Evolutionary conservation across 1,140 invertebrate genomes (phyloP).

Genomic region (Leptoteleia sp.): DNA sequence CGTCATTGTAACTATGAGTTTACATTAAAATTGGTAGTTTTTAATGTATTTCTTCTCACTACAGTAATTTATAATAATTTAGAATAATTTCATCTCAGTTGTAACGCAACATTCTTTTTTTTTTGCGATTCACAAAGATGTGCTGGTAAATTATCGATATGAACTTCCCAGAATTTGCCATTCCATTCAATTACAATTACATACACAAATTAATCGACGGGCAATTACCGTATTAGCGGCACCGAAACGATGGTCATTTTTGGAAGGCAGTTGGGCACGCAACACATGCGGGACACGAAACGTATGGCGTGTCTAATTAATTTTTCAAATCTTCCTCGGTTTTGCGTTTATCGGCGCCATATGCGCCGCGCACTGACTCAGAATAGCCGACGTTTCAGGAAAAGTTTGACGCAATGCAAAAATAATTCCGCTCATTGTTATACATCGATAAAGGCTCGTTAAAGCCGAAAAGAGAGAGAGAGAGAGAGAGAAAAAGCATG

Average conservation of each 20-base stretch:
- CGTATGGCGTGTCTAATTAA: constrained; percentile 46
- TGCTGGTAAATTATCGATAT: constrained; percentile 14
- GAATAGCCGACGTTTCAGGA: constrained; percentile 2
- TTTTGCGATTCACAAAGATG: too few relatives aligned
- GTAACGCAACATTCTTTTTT: too few relatives aligned
- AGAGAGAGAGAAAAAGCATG: constrained; percentile 24
- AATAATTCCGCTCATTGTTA: constrained; percentile 7
- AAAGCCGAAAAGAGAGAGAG: too few relatives aligned
- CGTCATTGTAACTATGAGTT: too few relatives aligned
- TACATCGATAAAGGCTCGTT: not conserved
- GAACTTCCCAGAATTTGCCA: constrained; percentile 6
- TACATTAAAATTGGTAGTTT: too few relatives aligned
- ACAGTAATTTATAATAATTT: too few relatives aligned
- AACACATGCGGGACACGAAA: constrained; percentile 50
- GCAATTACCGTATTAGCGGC: constrained; percentile 71
- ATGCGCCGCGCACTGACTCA: constrained; percentile 36
- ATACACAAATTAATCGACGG: constrained; percentile 73
- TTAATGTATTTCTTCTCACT: too few relatives aligned
- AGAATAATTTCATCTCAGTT: too few relatives aligned
- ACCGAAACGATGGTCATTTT: constrained; percentile 65
- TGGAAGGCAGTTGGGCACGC: constrained; percentile 73
- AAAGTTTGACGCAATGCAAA: not conserved
- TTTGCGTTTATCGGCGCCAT: constrained; percentile 29
- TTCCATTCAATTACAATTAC: too few relatives aligned
- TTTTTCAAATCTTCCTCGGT: constrained; percentile 44